Evolutionary conservation across 2,797 vertebrate species (phyloP).

Genomic region (Rhinichthys osculus): DNA sequence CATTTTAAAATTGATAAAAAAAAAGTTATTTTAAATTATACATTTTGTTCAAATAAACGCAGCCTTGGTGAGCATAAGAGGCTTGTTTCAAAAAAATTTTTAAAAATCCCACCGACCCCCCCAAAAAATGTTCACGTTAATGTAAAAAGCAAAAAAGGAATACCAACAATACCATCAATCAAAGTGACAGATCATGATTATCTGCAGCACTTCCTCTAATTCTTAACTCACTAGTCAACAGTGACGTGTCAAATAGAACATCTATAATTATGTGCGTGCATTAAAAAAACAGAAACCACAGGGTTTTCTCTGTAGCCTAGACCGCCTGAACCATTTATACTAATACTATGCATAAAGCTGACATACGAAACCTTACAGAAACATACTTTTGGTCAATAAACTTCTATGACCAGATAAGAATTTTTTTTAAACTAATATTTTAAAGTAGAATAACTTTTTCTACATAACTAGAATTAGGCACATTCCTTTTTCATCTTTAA

Average conservation of each 20-base stretch:
- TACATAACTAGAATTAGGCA: neutral
- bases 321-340: neutral
- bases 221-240: neutral
- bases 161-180: neutral
- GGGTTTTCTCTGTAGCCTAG: neutral
- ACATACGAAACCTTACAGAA: neutral
- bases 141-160: neutral
- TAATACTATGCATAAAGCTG: neutral
- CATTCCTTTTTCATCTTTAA: neutral
- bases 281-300: neutral
- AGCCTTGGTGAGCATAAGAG: neutral
- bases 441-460: too few relatives aligned
- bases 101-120: neutral
- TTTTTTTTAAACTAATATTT: too few relatives aligned
- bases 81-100: neutral
- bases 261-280: neutral
- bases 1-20: neutral
- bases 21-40: neutral
- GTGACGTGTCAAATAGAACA: neutral
- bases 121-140: neutral
- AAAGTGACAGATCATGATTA: conserved; percentile 2
- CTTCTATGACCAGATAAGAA: neutral
- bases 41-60: neutral
- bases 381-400: neutral
- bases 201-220: neutral